phyloP scores from a whole-genome alignment of 2,888 invertebrate genomes.

The Zygaena filipendulae region DNA sequence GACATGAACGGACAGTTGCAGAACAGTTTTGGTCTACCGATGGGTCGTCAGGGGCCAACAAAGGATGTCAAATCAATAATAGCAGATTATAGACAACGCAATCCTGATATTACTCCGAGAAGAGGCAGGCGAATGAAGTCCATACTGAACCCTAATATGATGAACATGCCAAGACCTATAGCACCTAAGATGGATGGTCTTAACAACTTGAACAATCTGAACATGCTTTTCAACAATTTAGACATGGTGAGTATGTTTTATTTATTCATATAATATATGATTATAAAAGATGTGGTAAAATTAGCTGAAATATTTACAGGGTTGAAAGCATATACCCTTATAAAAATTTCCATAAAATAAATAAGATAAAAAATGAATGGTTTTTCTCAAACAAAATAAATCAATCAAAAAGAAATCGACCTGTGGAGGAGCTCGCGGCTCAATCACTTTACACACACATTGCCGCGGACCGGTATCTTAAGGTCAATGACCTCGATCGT shows the following conservation, averaged over 20 bases:
- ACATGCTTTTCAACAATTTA: constrained; percentile 59
- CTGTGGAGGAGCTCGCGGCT: too few species aligned
- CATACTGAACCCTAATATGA: constrained; percentile 53
- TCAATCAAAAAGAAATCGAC: too few species aligned
- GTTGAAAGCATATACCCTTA: too few species aligned
- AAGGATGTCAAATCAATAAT: constrained; percentile 86
- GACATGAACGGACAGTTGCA: constrained; percentile 70
- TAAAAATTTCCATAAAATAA: too few species aligned
- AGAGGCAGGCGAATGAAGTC: constrained; percentile 73
- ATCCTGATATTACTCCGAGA: constrained; percentile 78
- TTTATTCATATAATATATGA: constrained; percentile 3
- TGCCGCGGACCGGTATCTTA: too few species aligned
- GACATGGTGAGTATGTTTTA: constrained; percentile 50
- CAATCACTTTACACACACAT: too few species aligned
- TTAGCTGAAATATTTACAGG: too few species aligned
- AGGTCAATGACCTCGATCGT: too few species aligned
- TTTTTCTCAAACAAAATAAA: too few species aligned
- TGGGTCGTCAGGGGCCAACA: constrained; percentile 80
- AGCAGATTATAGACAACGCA: constrained; percentile 81
- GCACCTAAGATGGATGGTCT: constrained; percentile 50
- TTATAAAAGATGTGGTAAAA: neutral
- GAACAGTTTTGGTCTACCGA: constrained; percentile 53
- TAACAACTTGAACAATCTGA: constrained; percentile 35
- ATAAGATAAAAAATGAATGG: too few species aligned
- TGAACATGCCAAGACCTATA: constrained; percentile 49